These are phyloP conservation scores for Diploscapter pachys DNA, from an alignment of 1,140 invertebrate genomes.

Conservation along the genomic window DNA sequence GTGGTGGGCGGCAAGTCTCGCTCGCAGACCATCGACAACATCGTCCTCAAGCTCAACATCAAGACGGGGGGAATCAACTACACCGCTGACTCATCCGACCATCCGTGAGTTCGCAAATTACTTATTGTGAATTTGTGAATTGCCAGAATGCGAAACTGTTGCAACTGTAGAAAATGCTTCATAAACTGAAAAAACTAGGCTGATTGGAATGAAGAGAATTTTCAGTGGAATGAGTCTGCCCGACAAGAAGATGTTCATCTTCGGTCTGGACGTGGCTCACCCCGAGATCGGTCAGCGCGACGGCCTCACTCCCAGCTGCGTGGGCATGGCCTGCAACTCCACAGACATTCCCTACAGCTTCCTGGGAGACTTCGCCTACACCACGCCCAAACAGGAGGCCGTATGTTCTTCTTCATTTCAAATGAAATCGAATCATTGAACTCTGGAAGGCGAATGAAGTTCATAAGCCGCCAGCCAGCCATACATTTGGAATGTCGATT, in stretches of 20 bases:
- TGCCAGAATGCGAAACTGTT: not conserved
- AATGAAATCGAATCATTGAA: too few species aligned
- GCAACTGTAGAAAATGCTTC: too few species aligned
- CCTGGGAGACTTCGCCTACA: constrained; percentile 13
- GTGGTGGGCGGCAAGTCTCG: not conserved
- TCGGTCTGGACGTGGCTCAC: constrained; percentile 18
- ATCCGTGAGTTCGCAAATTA: not conserved
- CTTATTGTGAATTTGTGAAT: not conserved
- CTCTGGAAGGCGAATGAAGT: too few species aligned
- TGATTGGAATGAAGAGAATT: not conserved
- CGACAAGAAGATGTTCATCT: not conserved
- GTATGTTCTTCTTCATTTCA: too few species aligned
- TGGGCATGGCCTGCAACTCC: constrained; percentile 3
- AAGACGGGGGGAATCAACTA: constrained; percentile 17
- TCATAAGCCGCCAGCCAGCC: too few species aligned
- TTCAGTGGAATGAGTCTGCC: not conserved
- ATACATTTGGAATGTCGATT: too few species aligned
- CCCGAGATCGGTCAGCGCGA: not conserved
- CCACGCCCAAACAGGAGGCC: constrained; percentile 9
- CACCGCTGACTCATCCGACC: constrained; percentile 5
- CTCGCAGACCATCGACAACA: constrained; percentile 15
- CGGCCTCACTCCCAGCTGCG: too few species aligned
- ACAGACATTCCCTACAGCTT: constrained; percentile 11
- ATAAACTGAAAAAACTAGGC: too few species aligned
- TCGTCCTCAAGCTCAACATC: constrained; percentile 16